Evolutionary conservation across 2,113 vertebrate species (phyloP), one percentile per base, ranked within the genome.

Genomic region (Bos indicus): DNA sequence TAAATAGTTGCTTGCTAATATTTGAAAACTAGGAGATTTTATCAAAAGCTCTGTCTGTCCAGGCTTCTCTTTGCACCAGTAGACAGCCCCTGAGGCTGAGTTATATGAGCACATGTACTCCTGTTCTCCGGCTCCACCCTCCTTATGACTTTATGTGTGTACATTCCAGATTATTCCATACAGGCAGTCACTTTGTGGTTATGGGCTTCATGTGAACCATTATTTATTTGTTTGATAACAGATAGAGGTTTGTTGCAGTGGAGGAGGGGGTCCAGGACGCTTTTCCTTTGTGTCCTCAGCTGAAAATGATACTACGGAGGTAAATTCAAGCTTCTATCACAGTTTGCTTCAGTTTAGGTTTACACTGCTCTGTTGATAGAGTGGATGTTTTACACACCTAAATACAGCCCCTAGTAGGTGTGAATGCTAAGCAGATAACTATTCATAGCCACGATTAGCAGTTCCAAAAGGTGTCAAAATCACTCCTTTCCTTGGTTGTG

Each of bases 321-420:
- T 80, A 92, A 92, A 64, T 83, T 77, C 60, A 97, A 96, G 43
- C 86, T 91, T n/a, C 80, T 74, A 33, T 84, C 83, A 96, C 98
- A 97, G 96, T 91, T 98, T 97, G 91, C 97, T 48, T 92, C 91
- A 91, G 87, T 96, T 97, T 97, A 93, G 94, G 93, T 96, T 94
- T 88, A 84, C 91, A 96, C 97, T 64, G 97, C 46, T 92, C 67
- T 92, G 94, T 90, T 95, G 98, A 98, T 90, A 60, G 60, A 87
- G 84, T 56, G 90, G 94, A 82, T 94, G 92, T 98, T 95, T 97
- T 88, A 88, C 78, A 92, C 90, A 96, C 92, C 89, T 90, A 87
- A 89, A 83, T 57, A 33, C 15, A 52, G 89, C 84, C 51, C 46
- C 78, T 71, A 83, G 82, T 82, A 95, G 71, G 96, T 96, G 96